phyloP scores from a whole-genome alignment of 2,113 vertebrate species.

The Aepyceros melampus region DNA sequence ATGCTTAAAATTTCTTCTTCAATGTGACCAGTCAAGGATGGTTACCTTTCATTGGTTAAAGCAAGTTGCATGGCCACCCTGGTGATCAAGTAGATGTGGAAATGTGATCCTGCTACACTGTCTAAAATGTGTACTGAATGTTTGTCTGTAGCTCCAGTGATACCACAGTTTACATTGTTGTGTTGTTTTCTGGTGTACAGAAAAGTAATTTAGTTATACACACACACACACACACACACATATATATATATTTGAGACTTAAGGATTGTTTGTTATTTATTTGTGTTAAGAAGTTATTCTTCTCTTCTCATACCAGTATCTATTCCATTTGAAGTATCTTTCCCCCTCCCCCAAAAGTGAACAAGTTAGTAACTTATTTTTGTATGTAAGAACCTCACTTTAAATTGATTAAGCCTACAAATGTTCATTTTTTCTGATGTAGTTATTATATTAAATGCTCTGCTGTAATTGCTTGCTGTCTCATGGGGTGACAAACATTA shows the following conservation, averaged over 20 bases:
- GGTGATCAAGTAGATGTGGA: not conserved
- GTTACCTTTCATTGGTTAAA: not conserved
- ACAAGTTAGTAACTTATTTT: not conserved
- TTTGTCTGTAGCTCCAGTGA: not conserved
- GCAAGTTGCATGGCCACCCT: not conserved
- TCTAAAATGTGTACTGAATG: not conserved
- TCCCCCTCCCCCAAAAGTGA: not conserved
- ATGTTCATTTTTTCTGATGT: not conserved
- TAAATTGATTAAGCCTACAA: not conserved
- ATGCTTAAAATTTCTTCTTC: not conserved
- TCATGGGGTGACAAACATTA: not conserved
- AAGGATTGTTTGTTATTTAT: not conserved
- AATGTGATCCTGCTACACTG: not conserved
- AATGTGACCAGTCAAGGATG: not conserved
- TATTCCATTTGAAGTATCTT: not conserved
- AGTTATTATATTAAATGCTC: not conserved
- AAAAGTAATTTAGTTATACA: not conserved
- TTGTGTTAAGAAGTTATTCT: not conserved
- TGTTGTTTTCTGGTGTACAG: not conserved
- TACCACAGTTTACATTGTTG: not conserved
- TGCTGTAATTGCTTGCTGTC: not conserved
- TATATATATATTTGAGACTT: not conserved
- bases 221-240: accelerated
- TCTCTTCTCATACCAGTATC: not conserved
- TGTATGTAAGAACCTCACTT: not conserved